Conservation (phyloP, 2,113 vertebrate genomes). For the Sterna hirundo region DNA sequence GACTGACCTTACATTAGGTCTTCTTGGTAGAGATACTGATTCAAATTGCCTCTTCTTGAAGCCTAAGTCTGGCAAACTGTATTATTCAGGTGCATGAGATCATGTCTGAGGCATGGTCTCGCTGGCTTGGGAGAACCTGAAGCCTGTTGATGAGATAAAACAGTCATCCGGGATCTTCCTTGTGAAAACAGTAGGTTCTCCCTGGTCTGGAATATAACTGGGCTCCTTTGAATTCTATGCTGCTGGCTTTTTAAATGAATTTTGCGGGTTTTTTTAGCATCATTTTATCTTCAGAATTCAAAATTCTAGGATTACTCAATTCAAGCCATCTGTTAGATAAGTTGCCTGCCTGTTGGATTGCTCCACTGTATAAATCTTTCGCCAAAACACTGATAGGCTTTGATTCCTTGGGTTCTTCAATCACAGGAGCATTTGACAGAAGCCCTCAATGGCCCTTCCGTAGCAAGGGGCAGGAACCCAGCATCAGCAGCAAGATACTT, state of each 20-base stretch:
- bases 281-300: not conserved
- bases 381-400: not conserved
- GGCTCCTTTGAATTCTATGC: not conserved
- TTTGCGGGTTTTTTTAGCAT: not conserved
- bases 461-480: not conserved
- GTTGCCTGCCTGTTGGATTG: not conserved
- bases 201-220: not conserved
- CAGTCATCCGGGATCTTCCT: not conserved
- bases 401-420: not conserved
- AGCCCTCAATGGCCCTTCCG: not conserved
- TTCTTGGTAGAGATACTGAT: not conserved
- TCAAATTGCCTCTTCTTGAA: not conserved
- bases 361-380: not conserved
- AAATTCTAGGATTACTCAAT: not conserved
- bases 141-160: not conserved
- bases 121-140: not conserved
- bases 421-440: not conserved
- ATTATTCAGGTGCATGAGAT: not conserved
- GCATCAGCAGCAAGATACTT: not conserved
- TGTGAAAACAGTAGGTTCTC: not conserved
- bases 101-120: not conserved
- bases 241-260: not conserved
- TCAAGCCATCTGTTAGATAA: not conserved
- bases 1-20: not conserved
- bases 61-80: not conserved